Percentiles rank a stretch among this genome's conserved stretches.
Conservation (phyloP, 2,888 invertebrate species). For the Oligia latruncula region DNA sequence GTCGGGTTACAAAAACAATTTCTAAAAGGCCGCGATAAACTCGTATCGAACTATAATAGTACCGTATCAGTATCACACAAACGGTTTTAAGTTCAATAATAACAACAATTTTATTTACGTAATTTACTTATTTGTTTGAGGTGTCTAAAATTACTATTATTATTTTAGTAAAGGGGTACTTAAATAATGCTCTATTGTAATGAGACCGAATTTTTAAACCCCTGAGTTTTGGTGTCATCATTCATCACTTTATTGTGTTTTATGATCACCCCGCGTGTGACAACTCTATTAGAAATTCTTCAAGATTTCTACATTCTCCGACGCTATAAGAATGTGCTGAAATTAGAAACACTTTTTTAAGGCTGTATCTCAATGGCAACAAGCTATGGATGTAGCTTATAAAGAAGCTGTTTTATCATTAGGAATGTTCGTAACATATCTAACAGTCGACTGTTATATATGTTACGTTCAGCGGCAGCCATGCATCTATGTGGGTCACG, state of each 20-base stretch:
- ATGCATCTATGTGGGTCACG: background rate
- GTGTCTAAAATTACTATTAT: background rate
- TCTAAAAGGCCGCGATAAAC: constrained; percentile 50
- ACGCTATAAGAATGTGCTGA: background rate
- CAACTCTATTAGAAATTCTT: background rate
- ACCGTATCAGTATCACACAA: constrained; percentile 53
- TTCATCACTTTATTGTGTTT: background rate
- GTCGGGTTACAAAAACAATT: constrained; percentile 62
- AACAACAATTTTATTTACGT: constrained; percentile 42
- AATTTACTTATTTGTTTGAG: constrained; percentile 47
- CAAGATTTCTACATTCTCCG: background rate
- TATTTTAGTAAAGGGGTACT: background rate
- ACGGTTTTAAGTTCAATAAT: constrained; percentile 69
- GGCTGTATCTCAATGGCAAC: background rate
- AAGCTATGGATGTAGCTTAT: too few relatives aligned
- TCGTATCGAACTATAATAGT: constrained; percentile 37
- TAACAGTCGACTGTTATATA: background rate
- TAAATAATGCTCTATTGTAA: background rate
- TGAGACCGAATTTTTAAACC: background rate
- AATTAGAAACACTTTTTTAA: background rate
- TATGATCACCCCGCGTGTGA: background rate
- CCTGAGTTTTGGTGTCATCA: background rate
- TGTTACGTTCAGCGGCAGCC: background rate
- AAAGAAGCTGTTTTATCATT: background rate
- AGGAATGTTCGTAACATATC: background rate